Base-by-base conservation (phyloP, 2,113 vertebrate species). In the Pelusios castaneus region DNA sequence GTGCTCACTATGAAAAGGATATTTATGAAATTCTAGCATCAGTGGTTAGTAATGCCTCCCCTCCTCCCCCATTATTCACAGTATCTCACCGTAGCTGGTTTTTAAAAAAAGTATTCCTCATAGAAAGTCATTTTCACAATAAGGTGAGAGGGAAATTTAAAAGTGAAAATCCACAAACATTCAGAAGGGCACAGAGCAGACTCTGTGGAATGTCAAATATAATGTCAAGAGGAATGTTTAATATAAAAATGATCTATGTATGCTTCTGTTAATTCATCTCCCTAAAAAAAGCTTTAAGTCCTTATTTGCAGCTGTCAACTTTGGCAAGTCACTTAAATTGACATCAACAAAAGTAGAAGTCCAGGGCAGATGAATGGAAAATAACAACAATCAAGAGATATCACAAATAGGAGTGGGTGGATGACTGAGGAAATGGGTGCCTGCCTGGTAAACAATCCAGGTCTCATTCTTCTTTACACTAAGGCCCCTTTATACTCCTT, bases 271-370 rank as follows among this genome's bases (percentile, higher is more conserved):
- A 94, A 91, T 92, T 88, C 84, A 63, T 77, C 81, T 43, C 19
- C 92, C 84, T 87, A 73, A 91, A 96, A 21, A 56, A 95, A 92
- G 63, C 86, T 95, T 91, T 60, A 80, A 77, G 82, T 82, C 93
- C 91, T 91, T 92, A 92, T 93, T 89, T 95, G 17, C 80, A 93
- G 67, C 24, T 85, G 41, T 52, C 91, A 96, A 91, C 88, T 34
- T 90, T 38, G 58, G 88, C 90, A 85, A 94, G 88, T 88, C 75
- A 47, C 77, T 88, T 87, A 90, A 77, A 87, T 5, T 88, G 87
- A 91, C 84, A 89, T 90, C 88, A 91, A 86, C 88, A 97, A 94
- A 95, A 85, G 9, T 47, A 75, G 34, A 49, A 41, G 0, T 0
- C 80, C 55, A 41, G 85, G 73, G 38, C 85, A 70, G n/a, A 81